Evolutionary conservation across 2,888 invertebrate genomes (phyloP), one percentile per base, ranked within the genome.

Genomic region (Dioctria linearis): DNA sequence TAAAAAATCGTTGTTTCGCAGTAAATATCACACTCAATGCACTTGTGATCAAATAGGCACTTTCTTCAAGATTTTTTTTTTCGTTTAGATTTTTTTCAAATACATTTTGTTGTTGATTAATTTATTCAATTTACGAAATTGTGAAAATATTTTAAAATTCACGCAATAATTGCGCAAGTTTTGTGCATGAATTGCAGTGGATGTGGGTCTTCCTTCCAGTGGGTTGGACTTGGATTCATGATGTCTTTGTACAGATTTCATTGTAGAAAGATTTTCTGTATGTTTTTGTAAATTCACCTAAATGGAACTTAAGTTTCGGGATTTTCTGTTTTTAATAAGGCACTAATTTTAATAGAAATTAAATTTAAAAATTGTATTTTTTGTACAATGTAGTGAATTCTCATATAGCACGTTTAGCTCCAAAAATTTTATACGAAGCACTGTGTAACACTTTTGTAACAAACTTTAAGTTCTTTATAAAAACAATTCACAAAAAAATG

Each of bases 31-130:
- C 73, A 11, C 11, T 39, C 40, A 57, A 39, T 37, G 43, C 73
- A 57, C 67, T 67, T 67, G 67, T 57, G 73, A 51, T 57, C 51
- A 73, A 37, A 54, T 46, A 76, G 76, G 76, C 76, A 76, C 76
- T 76, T 75, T 43, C 42, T 42, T 73, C 40, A n/a, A 37, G n/a
- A n/a, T n/a, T n/a, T n/a, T 42, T 75, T 42, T 51, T 71, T 46
- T 67, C 46, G 40, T 25, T 25, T 42, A 25, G 40, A 40, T 6
- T 42, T 67, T 40, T 5, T n/a, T 73, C 42, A 73, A 39, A 54
- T 54, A n/a, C 6, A 54, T 54, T 54, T 54, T 73, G 37, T 73
- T 42, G 57, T 40, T 73, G 57, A 49, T 40, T n/a, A 65, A 42
- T 65, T 67, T 67, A 11, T 46, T 67, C 37, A 25, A 67, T 42